Base-by-base conservation (phyloP, 1,140 invertebrate genomes). In the Nymphalis io region DNA sequence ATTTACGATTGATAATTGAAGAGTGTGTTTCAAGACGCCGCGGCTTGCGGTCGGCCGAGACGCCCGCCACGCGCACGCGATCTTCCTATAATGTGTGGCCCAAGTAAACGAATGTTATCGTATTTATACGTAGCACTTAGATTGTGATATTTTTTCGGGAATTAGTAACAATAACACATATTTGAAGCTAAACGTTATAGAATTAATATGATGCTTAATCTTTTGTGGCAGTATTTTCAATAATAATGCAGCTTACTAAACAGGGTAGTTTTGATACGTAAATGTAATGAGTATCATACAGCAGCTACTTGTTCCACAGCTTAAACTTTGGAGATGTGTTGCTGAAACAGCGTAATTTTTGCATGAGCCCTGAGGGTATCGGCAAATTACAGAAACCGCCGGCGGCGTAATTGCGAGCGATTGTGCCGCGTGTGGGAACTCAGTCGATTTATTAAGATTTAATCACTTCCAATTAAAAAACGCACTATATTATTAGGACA, bases 1-100 rank as follows among this genome's bases (percentile, higher is more conserved):
- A 82, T 90, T 90, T 88, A 90, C 87, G 88, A 90, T 87, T 88
- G 79, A 79, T 89, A 90, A 90, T 90, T 90, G 87, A 80, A 82
- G 82, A 86, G 83, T 84, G 80, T 79, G 76, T 82, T 84, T 78
- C 76, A 80, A 79, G 78, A 73, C 72, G 76, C 76, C 73, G 82
- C 73, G 83, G 74, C 67, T 74, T 80, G 81, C 75, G 80, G 80
- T 80, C 76, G 68, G 67, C 70, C 72, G 71, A 70, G 68, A 73
- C 71, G 67, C 59, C 69, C 75, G 73, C 68, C 68, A 75, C 74
- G 72, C 69, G 82, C 87, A 88, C 85, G 85, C 87, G 82, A 90
- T 84, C 33, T 60, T 15, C 68, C 42, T 33, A 18, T 33, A 39
- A 23, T 20, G 71, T 68, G 42, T 78, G 76, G 73, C 23, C 58